Base-by-base conservation (phyloP, 2,888 invertebrate species). In the Amaurobius ferox region DNA sequence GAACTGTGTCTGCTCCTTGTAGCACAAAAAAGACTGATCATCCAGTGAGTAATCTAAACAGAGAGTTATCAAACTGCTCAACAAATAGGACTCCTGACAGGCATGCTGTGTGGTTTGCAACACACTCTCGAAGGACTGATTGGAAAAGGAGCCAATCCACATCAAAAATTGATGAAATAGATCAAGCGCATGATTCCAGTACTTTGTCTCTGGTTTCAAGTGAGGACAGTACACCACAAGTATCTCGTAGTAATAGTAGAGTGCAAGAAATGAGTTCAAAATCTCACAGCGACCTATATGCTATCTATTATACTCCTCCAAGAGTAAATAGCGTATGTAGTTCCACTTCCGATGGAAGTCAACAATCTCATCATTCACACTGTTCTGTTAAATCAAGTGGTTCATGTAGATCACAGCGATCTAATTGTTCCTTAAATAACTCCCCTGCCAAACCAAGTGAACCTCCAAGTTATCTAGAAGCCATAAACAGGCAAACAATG, bases 161-260 rank as follows among this genome's bases (percentile, higher is more conserved):
- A 0, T 90, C 90, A 13, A 90, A 90, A 86, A 90, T 90, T 26
- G 90, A 91, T 76, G 90, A 90, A 66, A 89, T 88, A 5, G 90
- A 91, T 70, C 88, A 90, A 29, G 91, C 91, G 23, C 91, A 91
- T 81, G 91, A 92, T 88, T 92, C 92, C 0, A 92, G 92, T 79
- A 92, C 92, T 0, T 88, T 88, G 30, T 88, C 88, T 13, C 40
- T 88, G 11, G 88, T 92, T 86, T 92, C 92, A 66, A 92, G 92
- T 86, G 92, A 92, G 79, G 92, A 92, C 89, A 92, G 92, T 61
- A 92, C 92, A 0, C 92, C 92, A 2, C 92, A 92, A 86, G 91
- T 92, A 7, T 92, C 92, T 7, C 89, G 92, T 26, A 92, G 91
- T 48, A 92, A 92, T 88, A 92, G 92, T 13, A 89, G 92, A n/a